phyloP scores from a whole-genome alignment of 2,888 invertebrate genomes.

The Tanypteryx hageni region DNA sequence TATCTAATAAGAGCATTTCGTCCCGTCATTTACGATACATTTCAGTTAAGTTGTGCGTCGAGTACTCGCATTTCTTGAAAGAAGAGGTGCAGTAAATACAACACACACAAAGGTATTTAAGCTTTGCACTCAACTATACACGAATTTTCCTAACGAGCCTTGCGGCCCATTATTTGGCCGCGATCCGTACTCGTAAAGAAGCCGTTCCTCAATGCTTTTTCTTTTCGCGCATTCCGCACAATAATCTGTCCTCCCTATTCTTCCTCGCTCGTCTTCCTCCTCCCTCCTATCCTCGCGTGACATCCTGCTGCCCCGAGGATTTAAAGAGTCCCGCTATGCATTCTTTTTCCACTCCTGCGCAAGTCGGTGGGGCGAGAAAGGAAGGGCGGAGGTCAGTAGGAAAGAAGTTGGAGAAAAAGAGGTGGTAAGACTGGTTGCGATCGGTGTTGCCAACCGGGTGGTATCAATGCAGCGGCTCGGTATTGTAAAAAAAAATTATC shows the following conservation, averaged over 20 bases:
- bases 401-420: not conserved
- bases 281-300: not conserved
- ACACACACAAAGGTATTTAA: no score
- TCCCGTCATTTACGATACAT: no score
- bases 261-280: not conserved
- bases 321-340: conserved; percentile 30
- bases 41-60: no score
- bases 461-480: not conserved
- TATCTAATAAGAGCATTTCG: no score
- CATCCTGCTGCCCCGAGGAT: not conserved
- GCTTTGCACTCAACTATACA: no score
- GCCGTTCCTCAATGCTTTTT: no score
- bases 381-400: not conserved
- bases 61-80: no score
- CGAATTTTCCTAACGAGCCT: no score
- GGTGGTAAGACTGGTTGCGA: not conserved
- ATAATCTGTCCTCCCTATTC: not conserved
- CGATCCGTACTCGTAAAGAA: no score
- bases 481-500: not conserved
- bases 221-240: not conserved
- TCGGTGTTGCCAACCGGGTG: not conserved
- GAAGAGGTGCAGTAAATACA: no score
- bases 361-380: not conserved
- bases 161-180: no score
- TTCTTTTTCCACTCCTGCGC: not conserved